Evolutionary conservation across 2,888 invertebrate species (phyloP), one percentile per base, ranked within the genome.

Genomic region (Artemia sinica): DNA sequence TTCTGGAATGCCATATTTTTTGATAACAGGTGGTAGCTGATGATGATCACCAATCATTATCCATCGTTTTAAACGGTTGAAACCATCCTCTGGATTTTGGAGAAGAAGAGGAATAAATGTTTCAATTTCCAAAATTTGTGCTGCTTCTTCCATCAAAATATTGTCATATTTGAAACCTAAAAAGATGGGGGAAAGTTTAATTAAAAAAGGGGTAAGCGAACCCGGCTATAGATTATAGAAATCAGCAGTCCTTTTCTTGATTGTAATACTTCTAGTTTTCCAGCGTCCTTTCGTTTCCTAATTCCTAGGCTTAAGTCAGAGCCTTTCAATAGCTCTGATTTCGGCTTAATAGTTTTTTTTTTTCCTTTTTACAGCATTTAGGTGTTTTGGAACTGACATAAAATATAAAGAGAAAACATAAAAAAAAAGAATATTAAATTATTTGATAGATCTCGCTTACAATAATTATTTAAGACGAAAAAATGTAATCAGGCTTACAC

Each of bases 1-100:
- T 99, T 99, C 79, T 99, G 97, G 81, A 98, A 98, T 9, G 98
- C 97, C 91, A 97, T 96, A 79, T 99, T 99, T 99, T 80, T 99
- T 98, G 66, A 99, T 96, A 12, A 99, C 96, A 0, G 98, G 98
- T 0, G 98, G 98, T 74, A 99, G 81, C 79, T 99, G 98, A 79
- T 98, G 95, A 79, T 99, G 98, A 80, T 84, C 74, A 0, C 98
- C 98, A 75, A 99, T 99, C 98, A 99, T 99, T 74, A 99, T 96
- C 97, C 98, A 99, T 14, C 98, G 84, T 79, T 99, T 99, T 71
- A 99, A 81, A 0, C 97, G 84, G 76, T 94, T 96, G 73, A 86
- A 87, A 0, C 95, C 96, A 77, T 98, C 95, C 77, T 95, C 87
- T 0, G 97, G 96, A 79, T 97, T 97, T 81, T 98, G 98, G n/a